Conservation (phyloP, 2,797 vertebrate genomes). For the Pipistrellus pipistrellus region DNA sequence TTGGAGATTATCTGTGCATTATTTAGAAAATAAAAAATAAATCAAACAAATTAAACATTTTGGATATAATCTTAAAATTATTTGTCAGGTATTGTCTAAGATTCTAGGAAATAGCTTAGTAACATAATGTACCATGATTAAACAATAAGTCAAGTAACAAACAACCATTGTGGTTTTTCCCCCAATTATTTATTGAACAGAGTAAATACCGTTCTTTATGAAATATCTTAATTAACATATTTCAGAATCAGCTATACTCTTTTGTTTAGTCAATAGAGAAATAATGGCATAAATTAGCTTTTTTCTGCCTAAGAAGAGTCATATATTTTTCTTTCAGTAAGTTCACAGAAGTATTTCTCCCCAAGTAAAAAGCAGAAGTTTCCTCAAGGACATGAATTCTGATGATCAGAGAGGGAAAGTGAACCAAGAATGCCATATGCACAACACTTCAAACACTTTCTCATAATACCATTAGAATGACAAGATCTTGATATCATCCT, state of each 20-base stretch:
- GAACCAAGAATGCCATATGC: background rate
- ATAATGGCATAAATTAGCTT: background rate
- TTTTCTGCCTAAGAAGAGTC: background rate
- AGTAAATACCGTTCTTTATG: background rate
- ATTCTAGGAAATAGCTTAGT: background rate
- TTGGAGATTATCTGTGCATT: background rate
- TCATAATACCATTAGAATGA: background rate
- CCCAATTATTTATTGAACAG: background rate
- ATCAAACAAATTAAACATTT: background rate
- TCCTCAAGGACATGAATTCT: background rate
- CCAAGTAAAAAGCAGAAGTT: background rate
- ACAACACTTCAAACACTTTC: background rate
- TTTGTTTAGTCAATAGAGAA: constrained; percentile 36
- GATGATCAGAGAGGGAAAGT: background rate
- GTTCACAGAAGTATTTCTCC: background rate
- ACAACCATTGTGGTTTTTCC: background rate
- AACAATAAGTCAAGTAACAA: background rate
- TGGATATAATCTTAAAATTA: constrained; percentile 43
- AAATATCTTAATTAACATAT: background rate
- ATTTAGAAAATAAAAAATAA: constrained; percentile 48
- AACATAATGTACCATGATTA: background rate
- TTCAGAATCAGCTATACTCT: background rate
- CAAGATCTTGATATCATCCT: background rate
- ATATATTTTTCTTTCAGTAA: background rate
- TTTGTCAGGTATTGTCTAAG: background rate